Evolutionary conservation across 2,113 vertebrate genomes (phyloP), one percentile per base, ranked within the genome.

Genomic region (Zapornia atra): DNA sequence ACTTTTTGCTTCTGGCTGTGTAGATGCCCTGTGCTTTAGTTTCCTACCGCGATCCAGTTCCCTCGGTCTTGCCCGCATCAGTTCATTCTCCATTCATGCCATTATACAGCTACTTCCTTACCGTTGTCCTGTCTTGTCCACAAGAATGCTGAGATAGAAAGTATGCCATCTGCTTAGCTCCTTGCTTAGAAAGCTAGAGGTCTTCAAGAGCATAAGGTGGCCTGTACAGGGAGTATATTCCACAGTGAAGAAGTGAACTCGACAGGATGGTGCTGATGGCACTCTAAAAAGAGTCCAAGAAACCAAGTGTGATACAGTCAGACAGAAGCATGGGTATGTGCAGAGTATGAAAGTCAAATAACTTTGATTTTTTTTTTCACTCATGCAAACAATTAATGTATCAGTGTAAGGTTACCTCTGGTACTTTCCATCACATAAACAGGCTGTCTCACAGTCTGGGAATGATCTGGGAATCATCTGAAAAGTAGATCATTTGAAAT

Each of bases 401-500:
- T 95, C 5, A 4, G 88, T 82, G 24, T 86, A 88, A 94, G 31
- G 73, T 92, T 95, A 83, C 95, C 86, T 93, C 90, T 94, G 73
- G 61, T 96, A 68, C 88, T 96, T 96, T 94, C 94, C 90, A 86
- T 76, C 95, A 84, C 80, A 89, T 90, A 96, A 93, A 96, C 96
- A 93, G 80, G 88, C 69, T 97, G 90, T 79, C 95, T 97, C 96
- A 97, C 94, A 96, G 96, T 97, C 96, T 97, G 86, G 96, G 96
- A 96, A 97, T 97, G 94, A 95, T 97, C 86, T 95, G 80, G 86
- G 86, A 97, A 96, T 94, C 90, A 95, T 97, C 73, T 97, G 94
- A 95, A 94, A 95, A 95, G 90, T 64, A 96, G 94, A 95, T 93
- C 71, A 93, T 94, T 93, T 96, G 60, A 78, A 95, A 92, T 69